Evolutionary conservation across 2,888 invertebrate genomes (phyloP).

Genomic region (Drosophila monieri): DNA sequence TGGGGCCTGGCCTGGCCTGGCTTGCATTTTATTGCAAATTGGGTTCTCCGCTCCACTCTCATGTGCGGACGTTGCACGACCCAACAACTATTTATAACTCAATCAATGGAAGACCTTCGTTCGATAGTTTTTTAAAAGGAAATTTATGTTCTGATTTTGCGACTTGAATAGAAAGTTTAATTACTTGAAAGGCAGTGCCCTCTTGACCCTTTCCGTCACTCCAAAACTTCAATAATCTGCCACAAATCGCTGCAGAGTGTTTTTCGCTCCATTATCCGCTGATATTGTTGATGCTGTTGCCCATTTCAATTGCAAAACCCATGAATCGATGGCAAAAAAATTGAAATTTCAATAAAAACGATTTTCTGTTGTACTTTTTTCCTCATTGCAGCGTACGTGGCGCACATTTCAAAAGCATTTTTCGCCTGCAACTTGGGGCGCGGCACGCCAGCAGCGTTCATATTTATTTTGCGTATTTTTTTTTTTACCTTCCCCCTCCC

Average conservation of each 20-base stretch:
- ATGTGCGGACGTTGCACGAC: not conserved
- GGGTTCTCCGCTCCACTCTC: slow-evolving; percentile 7
- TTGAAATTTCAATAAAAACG: slow-evolving; percentile 60
- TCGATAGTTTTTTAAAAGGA: slow-evolving; percentile 11
- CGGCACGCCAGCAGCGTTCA: slow-evolving; percentile 35
- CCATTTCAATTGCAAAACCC: slow-evolving; percentile 59
- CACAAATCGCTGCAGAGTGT: slow-evolving; percentile 70
- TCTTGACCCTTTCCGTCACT: slow-evolving; percentile 17
- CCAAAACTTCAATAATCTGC: not conserved
- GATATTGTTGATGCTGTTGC: slow-evolving; percentile 43
- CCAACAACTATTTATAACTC: slow-evolving; percentile 40
- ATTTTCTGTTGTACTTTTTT: slow-evolving; percentile 39
- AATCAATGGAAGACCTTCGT: slow-evolving; percentile 23
- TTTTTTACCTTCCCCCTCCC: slow-evolving; percentile 10
- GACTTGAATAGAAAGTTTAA: not conserved
- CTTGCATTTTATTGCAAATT: slow-evolving; percentile 35
- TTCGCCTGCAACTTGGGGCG: slow-evolving; percentile 50
- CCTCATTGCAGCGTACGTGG: slow-evolving; percentile 66
- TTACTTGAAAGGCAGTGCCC: not conserved
- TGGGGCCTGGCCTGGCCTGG: slow-evolving; percentile 15
- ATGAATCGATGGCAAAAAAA: not conserved
- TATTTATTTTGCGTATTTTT: slow-evolving; percentile 7
- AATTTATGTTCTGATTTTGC: slow-evolving; percentile 10
- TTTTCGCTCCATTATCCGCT: slow-evolving; percentile 65
- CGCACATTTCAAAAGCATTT: slow-evolving; percentile 76